Base-by-base conservation (phyloP, 2,888 invertebrate genomes). In the Aphidius colemani region DNA sequence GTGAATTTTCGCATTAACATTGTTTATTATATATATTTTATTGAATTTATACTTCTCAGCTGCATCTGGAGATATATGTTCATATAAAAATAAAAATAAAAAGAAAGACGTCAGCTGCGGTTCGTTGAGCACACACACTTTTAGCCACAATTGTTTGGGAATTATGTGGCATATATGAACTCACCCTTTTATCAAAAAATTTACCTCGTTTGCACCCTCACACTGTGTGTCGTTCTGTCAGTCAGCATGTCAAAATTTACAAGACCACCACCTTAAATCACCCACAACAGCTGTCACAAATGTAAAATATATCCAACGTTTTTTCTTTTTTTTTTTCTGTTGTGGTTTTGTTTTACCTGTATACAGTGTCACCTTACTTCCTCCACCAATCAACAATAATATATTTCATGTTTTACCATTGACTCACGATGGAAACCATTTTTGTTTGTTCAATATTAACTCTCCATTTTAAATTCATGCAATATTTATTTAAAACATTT, bases 141-240 rank as follows among this genome's bases (percentile, higher is more conserved):
- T 58, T 64, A 11, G 59, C 45, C 10, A 39, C 48, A 53, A 59
- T 57, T 59, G 57, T 65, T 41, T n/a, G 53, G 8, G 10, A 55
- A 49, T 55, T 13, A 53, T 53, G 58, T 58, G 39, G 57, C 58
- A 53, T 44, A 61, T 63, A 51, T 56, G 61, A 68, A 67, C 71
- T 70, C 75, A 74, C 75, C 75, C 78, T 70, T 69, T 72, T 45
- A 46, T 46, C 45, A 39, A 30, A 46, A 63, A 66, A 72, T 75
- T 74, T 72, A 70, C 69, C 75, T 72, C 67, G 70, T 77, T 78
- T 75, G 74, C 78, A 80, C 80, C 79, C 80, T 78, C 69, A 69
- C 74, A 67, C 67, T 64, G 68, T 68, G 66, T 65, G 66, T 67
- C 70, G 65, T 66, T 71, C 70, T 72, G 74, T 77, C 77, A 76